Evolutionary conservation across 2,888 invertebrate genomes (phyloP), one percentile per base, ranked within the genome.

Genomic region (Margaritifera margaritifera): DNA sequence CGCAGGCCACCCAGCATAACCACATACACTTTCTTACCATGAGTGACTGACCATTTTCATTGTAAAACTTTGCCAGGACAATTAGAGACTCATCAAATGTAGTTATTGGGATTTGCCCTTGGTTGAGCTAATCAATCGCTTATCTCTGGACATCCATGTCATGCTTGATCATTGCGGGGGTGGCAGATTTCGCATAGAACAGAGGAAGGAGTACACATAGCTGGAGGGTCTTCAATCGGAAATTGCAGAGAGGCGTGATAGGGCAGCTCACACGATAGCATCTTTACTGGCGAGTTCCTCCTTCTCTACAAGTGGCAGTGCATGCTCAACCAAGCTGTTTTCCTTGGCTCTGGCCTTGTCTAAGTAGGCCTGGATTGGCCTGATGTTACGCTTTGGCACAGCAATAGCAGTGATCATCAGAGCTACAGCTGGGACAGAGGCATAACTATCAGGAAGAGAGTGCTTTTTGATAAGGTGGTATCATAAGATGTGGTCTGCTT

Each of bases 401-500:
- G 18, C 18, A 53, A 53, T 20, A 53, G 18, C 54, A 53, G 54
- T 53, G 20, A 20, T 19, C 54, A 19, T 53, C 54, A 53, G 20
- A 18, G 54, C 18, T 19, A 53, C 54, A 19, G 54, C 54, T 19
- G 54, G 66, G 31, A 68, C 66, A 42, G 54, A 68, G 27, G 60
- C 50, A 69, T 69, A 68, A 19, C 18, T 20, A 6, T 57, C 66
- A 22, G 66, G 69, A 19, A 68, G 68, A 19, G 54, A 68, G 50
- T 53, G 68, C 24, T 24, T 67, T 51, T 55, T 53, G n/a, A 22
- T 15, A 25, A n/a, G 66, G 22, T n/a, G 68, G 66, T 54, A 66
- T 50, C 18, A 68, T 67, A 51, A 25, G 50, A 51, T 68, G 22
- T 22, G 54, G n/a, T 66, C 53, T 27, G 51, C 25, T n/a, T 27